Evolutionary conservation across 1,140 invertebrate genomes (phyloP).

Genomic region (Rhynchophorus ferrugineus): DNA sequence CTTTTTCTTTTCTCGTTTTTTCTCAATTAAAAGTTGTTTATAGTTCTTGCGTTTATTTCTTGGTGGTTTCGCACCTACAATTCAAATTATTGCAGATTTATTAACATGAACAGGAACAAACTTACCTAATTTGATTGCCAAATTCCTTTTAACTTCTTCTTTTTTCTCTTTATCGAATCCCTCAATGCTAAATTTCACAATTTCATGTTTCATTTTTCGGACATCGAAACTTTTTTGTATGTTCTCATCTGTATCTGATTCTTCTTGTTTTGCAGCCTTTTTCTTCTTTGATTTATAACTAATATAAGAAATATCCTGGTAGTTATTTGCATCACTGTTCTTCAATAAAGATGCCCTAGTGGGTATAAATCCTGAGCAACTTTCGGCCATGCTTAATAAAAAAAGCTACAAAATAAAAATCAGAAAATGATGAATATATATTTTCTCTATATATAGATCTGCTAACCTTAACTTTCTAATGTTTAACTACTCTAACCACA

Average conservation of each 20-base stretch:
- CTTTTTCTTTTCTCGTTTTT: conserved; percentile 36
- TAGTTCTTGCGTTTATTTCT: conserved; percentile 53
- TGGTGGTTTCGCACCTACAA: conserved; percentile 51
- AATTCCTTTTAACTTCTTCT: conserved; percentile 49
- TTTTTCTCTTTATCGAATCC: conserved; percentile 51
- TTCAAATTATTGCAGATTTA: neutral
- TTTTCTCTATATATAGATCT: too few relatives aligned
- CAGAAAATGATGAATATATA: too few relatives aligned
- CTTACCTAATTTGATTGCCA: conserved; percentile 53
- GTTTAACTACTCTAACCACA: too few relatives aligned
- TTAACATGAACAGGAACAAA: too few relatives aligned
- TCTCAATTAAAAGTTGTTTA: conserved; percentile 44
- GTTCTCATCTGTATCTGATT: conserved; percentile 8
- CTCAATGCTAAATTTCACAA: conserved; percentile 58
- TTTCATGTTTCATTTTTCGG: conserved; percentile 50
- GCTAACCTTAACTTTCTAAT: too few relatives aligned
- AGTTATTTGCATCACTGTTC: conserved; percentile 40
- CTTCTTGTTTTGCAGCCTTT: conserved; percentile 9
- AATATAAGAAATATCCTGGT: conserved; percentile 45
- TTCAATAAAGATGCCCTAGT: conserved; percentile 48
- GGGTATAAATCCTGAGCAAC: conserved; percentile 37
- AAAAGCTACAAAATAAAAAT: neutral
- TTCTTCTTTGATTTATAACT: conserved; percentile 41
- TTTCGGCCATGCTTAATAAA: neutral
- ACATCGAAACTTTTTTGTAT: conserved; percentile 46